A percentile compares a stretch with the other conserved stretches of the same genome.
Evolutionary conservation across 2,113 vertebrate genomes (phyloP).

Genomic region (Zosterops borbonicus): DNA sequence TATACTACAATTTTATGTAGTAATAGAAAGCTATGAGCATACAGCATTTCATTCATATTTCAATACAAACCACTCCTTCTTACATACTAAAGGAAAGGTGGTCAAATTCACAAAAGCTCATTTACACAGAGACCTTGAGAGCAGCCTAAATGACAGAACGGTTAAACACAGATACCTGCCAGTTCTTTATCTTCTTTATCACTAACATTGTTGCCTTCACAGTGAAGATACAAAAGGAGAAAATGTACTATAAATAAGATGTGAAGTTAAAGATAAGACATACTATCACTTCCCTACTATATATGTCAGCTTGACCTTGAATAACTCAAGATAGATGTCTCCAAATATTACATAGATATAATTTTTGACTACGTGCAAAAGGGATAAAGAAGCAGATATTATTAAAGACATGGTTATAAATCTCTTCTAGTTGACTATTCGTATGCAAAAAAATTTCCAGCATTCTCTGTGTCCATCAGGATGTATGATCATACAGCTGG

Average conservation of each 20-base stretch:
- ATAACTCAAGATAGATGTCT: neutral
- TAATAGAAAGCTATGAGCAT: neutral
- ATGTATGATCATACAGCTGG: neutral
- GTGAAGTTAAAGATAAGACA: neutral
- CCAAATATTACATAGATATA: neutral
- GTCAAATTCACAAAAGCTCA: neutral
- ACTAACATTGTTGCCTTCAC: neutral
- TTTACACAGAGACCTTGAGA: neutral
- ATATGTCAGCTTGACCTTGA: neutral
- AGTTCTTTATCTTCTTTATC: conserved; percentile 26
- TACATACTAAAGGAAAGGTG: neutral
- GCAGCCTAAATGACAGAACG: neutral
- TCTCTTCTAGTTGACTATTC: neutral
- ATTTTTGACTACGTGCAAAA: neutral
- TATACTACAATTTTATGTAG: neutral
- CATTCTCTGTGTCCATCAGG: neutral
- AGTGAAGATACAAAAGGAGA: neutral
- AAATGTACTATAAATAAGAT: conserved; percentile 20
- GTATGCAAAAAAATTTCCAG: neutral
- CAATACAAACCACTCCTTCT: neutral
- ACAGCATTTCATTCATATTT: neutral
- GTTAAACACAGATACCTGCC: neutral
- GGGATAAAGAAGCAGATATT: neutral
- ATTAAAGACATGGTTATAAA: neutral
- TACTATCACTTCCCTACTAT: neutral